These are phyloP conservation scores for Sphaerophoria rueppellii DNA, from an alignment of 2,888 invertebrate species.

Conservation along the genomic window DNA sequence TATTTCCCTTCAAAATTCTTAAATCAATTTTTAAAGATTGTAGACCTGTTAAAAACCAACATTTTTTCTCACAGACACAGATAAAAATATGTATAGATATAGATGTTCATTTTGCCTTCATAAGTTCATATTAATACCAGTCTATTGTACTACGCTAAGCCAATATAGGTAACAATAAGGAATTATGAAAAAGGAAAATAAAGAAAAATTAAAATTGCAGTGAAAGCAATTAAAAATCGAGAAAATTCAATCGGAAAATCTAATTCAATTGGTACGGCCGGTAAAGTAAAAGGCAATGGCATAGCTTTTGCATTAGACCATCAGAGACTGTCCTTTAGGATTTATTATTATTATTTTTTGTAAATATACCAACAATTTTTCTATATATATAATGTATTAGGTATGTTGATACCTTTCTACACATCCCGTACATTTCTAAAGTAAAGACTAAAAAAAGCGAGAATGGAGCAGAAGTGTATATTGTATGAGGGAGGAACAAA, in stretches of 20 bases:
- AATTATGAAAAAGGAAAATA: conserved; percentile 45
- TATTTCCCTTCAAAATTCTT: too few species aligned
- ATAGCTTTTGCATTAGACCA: conserved; percentile 67
- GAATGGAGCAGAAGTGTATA: conserved; percentile 59
- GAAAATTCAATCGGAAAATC: conserved; percentile 82
- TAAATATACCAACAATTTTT: conserved; percentile 25
- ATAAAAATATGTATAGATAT: conserved; percentile 21
- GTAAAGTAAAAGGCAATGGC: conserved; percentile 56
- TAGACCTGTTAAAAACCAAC: not conserved
- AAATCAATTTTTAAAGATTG: too few species aligned
- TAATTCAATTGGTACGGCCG: conserved; percentile 78
- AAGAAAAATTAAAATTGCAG: conserved; percentile 73
- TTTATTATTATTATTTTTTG: conserved; percentile 33
- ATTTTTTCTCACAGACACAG: conserved; percentile 22
- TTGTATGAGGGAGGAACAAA: conserved; percentile 74
- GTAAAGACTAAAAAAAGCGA: conserved; percentile 39
- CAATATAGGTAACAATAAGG: conserved; percentile 73
- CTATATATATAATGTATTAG: not conserved
- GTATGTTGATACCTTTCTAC: conserved; percentile 19
- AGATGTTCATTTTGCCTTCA: not conserved
- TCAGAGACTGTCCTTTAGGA: conserved; percentile 59
- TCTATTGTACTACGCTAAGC: conserved; percentile 76
- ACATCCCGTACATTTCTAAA: conserved; percentile 20
- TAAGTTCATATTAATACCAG: conserved; percentile 69
- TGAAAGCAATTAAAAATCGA: conserved; percentile 81